Conservation (phyloP, 2,888 invertebrate genomes). For the Morpho helenor region DNA sequence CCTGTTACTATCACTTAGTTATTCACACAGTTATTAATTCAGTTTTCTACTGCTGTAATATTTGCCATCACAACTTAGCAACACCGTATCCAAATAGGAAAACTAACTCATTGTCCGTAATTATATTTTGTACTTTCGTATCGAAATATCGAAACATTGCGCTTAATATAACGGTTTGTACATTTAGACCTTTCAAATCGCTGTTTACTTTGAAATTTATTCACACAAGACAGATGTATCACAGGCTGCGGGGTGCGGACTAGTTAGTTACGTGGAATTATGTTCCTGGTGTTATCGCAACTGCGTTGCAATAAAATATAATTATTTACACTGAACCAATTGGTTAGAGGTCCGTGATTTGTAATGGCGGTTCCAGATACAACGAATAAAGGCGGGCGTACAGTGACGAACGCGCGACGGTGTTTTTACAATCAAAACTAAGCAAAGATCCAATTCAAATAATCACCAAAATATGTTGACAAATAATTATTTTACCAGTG, state of each 20-base stretch:
- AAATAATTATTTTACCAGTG: no score
- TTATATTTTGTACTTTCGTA: no score
- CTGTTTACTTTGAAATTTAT: constrained; percentile 32
- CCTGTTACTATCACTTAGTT: no score
- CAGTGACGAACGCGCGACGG: not conserved
- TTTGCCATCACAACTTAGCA: no score
- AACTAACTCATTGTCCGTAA: no score
- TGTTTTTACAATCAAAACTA: not conserved
- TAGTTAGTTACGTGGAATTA: constrained; percentile 64
- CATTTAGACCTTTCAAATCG: not conserved
- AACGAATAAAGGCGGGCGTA: not conserved
- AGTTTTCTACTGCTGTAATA: no score
- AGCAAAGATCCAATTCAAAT: no score
- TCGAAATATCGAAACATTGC: no score
- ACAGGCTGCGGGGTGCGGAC: constrained; percentile 45
- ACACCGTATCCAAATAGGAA: no score
- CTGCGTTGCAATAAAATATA: constrained; percentile 64
- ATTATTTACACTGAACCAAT: constrained; percentile 72
- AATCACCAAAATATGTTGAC: no score
- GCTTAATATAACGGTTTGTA: not conserved
- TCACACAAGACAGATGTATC: constrained; percentile 34
- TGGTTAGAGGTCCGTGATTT: constrained; percentile 57
- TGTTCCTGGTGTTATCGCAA: constrained; percentile 57
- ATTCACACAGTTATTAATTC: no score
- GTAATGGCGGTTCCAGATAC: constrained; percentile 16